Base-by-base conservation (phyloP, 2,888 invertebrate genomes). In the Tetragonisca angustula region DNA sequence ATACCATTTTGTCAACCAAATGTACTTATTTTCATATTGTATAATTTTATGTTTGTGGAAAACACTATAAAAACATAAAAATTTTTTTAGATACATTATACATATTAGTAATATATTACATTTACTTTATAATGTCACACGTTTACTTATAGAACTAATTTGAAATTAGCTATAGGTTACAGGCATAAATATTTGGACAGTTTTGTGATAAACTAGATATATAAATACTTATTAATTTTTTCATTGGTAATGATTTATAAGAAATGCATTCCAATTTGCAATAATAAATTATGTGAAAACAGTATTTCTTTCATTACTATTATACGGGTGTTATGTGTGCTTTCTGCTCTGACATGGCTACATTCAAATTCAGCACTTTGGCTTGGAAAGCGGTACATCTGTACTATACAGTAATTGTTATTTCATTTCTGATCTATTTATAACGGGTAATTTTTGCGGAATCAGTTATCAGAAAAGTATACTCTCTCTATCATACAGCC, bases 401-500 rank as follows among this genome's bases (percentile, higher is more conserved):
- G 73, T 79, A 73, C 52, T 75, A 64, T 77, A 78, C 70, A 80
- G 62, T 81, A 81, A 76, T 78, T 64, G 49, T 77, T 75, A 68
- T 59, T 85, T 84, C 62, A 79, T 78, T 82, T 81, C 76, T 77
- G 64, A 49, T 76, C 76, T 72, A 49, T 76, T 72, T 72, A 64
- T 76, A 70, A 73, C 54, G 54, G 49, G 21, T 84, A 83, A 67
- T 75, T 78, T 72, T 78, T 54, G 49, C 17, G 27, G 62, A 68
- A 70, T 49, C 71, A 85, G 68, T 65, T 59, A 67, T 72, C 79
- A 79, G 69, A 81, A 61, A 71, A 81, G 52, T 50, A 67, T 84
- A 83, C 65, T 85, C 54, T 88, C 72, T 76, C 87, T 81, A 69
- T 86, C n/a, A 65, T 84, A 89, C 68, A 87, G 87, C 87, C 87